Base-by-base conservation (phyloP, 2,113 vertebrate genomes). In the Nesospiza acunhae region DNA sequence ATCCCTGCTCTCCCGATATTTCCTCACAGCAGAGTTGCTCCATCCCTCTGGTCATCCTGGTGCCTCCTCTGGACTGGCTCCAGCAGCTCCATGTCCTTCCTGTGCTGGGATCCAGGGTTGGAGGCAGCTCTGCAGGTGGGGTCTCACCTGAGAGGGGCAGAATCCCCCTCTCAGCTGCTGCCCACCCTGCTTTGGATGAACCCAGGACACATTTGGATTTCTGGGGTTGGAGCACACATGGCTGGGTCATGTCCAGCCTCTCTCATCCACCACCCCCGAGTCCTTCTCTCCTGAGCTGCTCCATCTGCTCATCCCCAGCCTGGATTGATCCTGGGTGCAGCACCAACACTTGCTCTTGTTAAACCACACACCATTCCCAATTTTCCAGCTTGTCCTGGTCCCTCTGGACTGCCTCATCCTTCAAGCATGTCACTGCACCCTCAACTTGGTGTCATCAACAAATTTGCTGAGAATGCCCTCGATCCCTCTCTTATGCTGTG, bases 11-110 rank as follows among this genome's bases (percentile, higher is more conserved):
- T 49, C 42, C 19, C 35, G 49, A 5, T 15, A 4, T 64, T 73
- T 64, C 26, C 56, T 72, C 24, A 1, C 3, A 30, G 85, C 13
- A 47, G 66, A 70, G 24, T 13, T 55, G 16, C 7, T 72, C 30
- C 56, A 56, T 41, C 26, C 11, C 26, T 80, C 42, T 42, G 26
- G 1, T 56, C 49, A 8, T 1, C n/a, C 0, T 53, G 39, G 13
- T 62, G 23, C 11, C n/a, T 55, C 16, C 19, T 79, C 56, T 63
- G n/a, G 30, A 17, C 2, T 63, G 0, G 0, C 6, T 87, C 66
- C 56, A 56, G 0, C 13, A 64, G 24, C 9, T 79, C 42, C 75
- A 22, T 0, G 3, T 47, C n/a, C 20, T 28, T 53, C 28, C 28
- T n/a, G 4, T 30, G 39, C n/a, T 30, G n/a, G 44, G 73, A 13